Percentiles rank a stretch among this genome's conserved stretches.
These are phyloP conservation scores for Cephus pulcher DNA, from an alignment of 2,888 invertebrate genomes.

Conservation along the genomic window DNA sequence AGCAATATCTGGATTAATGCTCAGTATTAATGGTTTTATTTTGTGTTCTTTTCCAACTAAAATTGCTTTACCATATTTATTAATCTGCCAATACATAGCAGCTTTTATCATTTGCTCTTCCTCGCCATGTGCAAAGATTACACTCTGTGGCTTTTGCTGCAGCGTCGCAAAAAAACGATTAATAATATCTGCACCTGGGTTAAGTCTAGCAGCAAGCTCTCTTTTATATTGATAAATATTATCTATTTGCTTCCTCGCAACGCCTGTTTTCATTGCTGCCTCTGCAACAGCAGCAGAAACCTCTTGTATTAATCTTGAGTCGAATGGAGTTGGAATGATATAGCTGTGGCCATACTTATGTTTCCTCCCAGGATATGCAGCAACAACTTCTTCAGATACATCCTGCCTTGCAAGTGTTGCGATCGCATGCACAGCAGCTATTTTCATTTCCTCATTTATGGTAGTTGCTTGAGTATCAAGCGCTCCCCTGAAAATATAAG, in stretches of 20 bases:
- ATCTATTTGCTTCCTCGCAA: conserved; percentile 19
- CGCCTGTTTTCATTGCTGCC: conserved; percentile 24
- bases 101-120: no score
- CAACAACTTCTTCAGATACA: conserved; percentile 15
- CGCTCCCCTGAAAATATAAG: conserved; percentile 30
- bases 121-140: no score
- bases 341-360: conserved; percentile 13
- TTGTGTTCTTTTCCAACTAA: no score
- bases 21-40: no score
- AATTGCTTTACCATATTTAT: no score
- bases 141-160: no score
- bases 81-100: no score
- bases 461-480: conserved; percentile 26
- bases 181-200: no score
- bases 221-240: conserved; percentile 22
- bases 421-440: conserved; percentile 27
- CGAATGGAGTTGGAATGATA: conserved; percentile 27
- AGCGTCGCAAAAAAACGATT: no score
- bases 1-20: no score
- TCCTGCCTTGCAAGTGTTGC: conserved; percentile 18
- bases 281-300: conserved; percentile 26
- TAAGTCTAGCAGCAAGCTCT: no score
- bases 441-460: conserved; percentile 30
- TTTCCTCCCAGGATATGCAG: conserved; percentile 13
- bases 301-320: conserved; percentile 20